A percentile compares a stretch with the other conserved stretches of the same genome.
Evolutionary conservation across 2,888 invertebrate genomes (phyloP).

Genomic region (Portevinia maculata): DNA sequence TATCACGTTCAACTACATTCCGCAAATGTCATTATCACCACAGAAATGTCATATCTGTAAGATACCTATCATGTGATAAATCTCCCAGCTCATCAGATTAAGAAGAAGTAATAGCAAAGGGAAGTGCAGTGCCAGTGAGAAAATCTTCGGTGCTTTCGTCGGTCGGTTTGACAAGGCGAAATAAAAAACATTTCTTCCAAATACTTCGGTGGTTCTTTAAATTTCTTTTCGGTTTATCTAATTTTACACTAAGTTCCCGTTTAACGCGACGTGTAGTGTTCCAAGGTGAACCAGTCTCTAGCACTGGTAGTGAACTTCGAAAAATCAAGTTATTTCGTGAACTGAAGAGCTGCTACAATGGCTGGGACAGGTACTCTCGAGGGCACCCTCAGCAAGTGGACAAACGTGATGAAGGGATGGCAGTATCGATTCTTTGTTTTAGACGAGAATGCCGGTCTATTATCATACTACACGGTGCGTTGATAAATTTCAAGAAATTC

Average conservation of each 20-base stretch:
- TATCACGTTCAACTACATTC: constrained; percentile 17
- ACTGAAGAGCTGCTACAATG: constrained; percentile 48
- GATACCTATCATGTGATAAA: constrained; percentile 50
- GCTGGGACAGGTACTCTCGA: constrained; percentile 79
- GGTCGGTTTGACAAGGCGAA: constrained; percentile 37
- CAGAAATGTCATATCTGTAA: not conserved
- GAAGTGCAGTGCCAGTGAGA: constrained; percentile 65
- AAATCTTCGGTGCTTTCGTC: constrained; percentile 57
- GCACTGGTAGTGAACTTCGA: not conserved
- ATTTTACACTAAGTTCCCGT: constrained; percentile 17
- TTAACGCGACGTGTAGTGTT: constrained; percentile 3
- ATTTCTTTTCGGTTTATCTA: constrained; percentile 53
- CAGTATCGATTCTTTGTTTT: constrained; percentile 99
- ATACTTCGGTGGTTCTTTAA: constrained; percentile 30
- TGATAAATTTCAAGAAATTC: constrained; percentile 30
- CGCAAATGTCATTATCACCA: constrained; percentile 33
- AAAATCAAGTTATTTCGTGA: not conserved
- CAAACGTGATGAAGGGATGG: constrained; percentile 89
- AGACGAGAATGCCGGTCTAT: constrained; percentile 96
- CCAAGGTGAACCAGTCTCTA: constrained; percentile 2
- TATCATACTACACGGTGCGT: constrained; percentile 98
- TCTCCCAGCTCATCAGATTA: constrained; percentile 62
- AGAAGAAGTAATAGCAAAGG: no score
- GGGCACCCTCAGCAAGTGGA: constrained; percentile 83
- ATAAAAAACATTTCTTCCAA: constrained; percentile 9